These are phyloP conservation scores for Stratiomys singularior DNA, from an alignment of 2,888 invertebrate species.

Conservation along the genomic window DNA sequence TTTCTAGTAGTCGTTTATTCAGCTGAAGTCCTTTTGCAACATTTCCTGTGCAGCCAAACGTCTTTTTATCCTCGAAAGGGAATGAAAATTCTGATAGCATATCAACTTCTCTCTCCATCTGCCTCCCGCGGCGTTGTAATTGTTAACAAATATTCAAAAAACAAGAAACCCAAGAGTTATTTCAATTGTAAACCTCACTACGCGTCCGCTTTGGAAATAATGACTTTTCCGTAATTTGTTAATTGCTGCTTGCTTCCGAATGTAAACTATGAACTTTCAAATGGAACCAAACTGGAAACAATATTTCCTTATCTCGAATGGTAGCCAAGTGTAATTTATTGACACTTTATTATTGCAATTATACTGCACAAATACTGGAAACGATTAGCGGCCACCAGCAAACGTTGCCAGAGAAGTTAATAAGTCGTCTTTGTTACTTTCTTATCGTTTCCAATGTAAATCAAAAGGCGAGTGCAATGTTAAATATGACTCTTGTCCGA, in stretches of 20 bases:
- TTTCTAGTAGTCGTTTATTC: too few species aligned
- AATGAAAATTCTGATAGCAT: too few species aligned
- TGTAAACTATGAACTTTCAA: background rate
- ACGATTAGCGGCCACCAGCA: conserved; percentile 44
- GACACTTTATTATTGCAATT: conserved; percentile 27
- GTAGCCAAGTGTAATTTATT: conserved; percentile 25
- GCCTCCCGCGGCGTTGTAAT: too few species aligned
- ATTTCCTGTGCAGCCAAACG: too few species aligned
- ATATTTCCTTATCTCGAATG: background rate
- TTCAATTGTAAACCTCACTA: too few species aligned
- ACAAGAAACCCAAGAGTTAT: too few species aligned
- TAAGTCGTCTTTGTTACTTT: conserved; percentile 40
- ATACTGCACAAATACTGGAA: conserved; percentile 3
- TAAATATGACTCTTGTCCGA: conserved; percentile 39
- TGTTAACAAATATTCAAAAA: too few species aligned
- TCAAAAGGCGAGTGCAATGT: conserved; percentile 31
- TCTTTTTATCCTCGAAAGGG: too few species aligned
- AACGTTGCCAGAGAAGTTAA: conserved; percentile 21
- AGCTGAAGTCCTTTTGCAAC: too few species aligned
- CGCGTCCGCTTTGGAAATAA: too few species aligned
- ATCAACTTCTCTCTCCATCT: too few species aligned
- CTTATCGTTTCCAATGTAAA: conserved; percentile 38
- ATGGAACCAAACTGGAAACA: background rate
- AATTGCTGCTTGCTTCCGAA: background rate
- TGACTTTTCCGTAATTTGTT: too few species aligned